phyloP scores from a whole-genome alignment of 1,140 invertebrate species.

The Brachionus rubens region DNA sequence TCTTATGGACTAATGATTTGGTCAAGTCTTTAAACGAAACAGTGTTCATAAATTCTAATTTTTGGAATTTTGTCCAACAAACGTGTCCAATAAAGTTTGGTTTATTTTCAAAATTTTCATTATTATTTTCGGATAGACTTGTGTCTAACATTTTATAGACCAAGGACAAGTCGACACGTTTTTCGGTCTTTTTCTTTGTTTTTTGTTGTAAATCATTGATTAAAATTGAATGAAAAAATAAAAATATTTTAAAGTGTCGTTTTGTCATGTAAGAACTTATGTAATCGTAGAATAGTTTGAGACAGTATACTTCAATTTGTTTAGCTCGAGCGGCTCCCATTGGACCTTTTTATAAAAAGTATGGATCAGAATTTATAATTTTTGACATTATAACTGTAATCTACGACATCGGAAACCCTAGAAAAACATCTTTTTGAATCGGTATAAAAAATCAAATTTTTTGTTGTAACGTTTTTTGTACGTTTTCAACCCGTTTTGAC shows the following conservation, averaged over 20 bases:
- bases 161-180: background rate
- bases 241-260: constrained; percentile 15
- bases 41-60: background rate
- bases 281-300: background rate
- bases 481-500: too few species aligned
- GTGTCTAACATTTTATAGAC: constrained; percentile 6
- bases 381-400: too few species aligned
- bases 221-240: constrained; percentile 42
- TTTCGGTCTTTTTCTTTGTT: background rate
- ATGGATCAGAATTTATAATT: background rate
- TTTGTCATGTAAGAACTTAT: background rate
- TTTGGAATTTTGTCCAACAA: background rate
- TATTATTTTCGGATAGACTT: background rate
- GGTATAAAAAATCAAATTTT: too few species aligned
- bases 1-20: background rate
- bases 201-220: background rate
- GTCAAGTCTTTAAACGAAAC: background rate
- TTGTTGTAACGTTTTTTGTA: too few species aligned
- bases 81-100: background rate
- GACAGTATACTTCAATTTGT: constrained; percentile 8
- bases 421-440: too few species aligned
- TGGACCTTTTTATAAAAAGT: background rate
- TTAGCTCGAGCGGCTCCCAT: constrained; percentile 25
- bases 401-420: too few species aligned
- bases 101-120: background rate